A percentile compares a stretch with the other conserved stretches of the same genome.
Conservation (phyloP, 2,888 invertebrate species). For the Trypoxylon attenuatum region DNA sequence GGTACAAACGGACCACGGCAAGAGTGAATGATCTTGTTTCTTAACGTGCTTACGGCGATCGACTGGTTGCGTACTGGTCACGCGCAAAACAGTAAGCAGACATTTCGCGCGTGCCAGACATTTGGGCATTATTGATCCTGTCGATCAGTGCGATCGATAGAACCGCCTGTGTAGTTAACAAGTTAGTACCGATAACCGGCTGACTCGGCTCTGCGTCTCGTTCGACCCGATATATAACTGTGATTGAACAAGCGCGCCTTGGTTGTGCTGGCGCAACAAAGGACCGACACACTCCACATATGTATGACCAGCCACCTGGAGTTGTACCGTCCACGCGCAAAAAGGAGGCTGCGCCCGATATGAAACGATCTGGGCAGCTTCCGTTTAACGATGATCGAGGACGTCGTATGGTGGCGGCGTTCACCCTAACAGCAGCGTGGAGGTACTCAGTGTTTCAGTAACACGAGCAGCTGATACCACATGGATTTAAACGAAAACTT, state of each 20-base stretch:
- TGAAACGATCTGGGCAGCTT: conserved; percentile 5
- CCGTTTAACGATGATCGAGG: conserved; percentile 20
- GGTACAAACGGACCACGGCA: too few relatives aligned
- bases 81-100: conserved; percentile 16
- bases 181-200: conserved; percentile 11
- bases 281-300: not conserved
- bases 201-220: too few relatives aligned
- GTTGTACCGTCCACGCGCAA: not conserved
- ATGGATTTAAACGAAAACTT: too few relatives aligned
- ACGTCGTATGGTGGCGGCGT: conserved; percentile 12
- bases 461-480: too few relatives aligned
- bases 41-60: too few relatives aligned
- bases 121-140: conserved; percentile 38
- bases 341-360: conserved; percentile 28
- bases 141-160: conserved; percentile 47
- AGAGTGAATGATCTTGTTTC: too few relatives aligned
- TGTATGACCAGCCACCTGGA: not conserved
- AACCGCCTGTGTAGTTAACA: conserved; percentile 19
- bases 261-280: not conserved
- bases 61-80: too few relatives aligned
- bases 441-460: conserved; percentile 1
- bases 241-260: too few relatives aligned
- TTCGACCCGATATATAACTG: too few relatives aligned
- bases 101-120: conserved; percentile 47
- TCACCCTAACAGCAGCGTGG: conserved; percentile 2